A percentile compares a stretch with the other conserved stretches of the same genome.
Conservation (phyloP, 2,797 vertebrate species). For the Bryconaethiops microstoma region DNA sequence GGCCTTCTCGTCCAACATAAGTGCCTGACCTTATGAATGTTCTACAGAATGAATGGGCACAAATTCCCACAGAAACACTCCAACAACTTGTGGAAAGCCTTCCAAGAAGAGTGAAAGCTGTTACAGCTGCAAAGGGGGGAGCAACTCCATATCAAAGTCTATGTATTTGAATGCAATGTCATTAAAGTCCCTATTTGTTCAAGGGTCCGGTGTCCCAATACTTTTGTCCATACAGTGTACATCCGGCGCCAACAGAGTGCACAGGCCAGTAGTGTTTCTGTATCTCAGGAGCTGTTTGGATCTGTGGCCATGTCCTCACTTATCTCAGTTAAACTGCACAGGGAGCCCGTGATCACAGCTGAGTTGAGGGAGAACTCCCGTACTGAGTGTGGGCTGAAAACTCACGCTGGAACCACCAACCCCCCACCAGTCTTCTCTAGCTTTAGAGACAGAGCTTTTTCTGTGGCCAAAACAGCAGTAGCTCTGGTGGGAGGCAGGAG, state of each 20-base stretch:
- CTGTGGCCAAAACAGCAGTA: background rate
- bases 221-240: too few species aligned
- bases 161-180: too few species aligned
- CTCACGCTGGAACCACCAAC: conserved; percentile 4
- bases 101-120: too few species aligned
- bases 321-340: conserved; percentile 18
- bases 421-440: background rate
- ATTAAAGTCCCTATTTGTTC: too few species aligned
- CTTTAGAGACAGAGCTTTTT: conserved; percentile 8
- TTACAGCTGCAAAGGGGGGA: too few species aligned
- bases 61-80: too few species aligned
- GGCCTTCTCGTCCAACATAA: too few species aligned
- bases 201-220: too few species aligned
- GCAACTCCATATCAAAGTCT: too few species aligned
- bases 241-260: background rate
- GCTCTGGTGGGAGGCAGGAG: background rate
- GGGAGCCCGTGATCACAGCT: background rate
- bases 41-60: too few species aligned
- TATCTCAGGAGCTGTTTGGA: background rate
- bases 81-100: too few species aligned
- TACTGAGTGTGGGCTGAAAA: conserved; percentile 16
- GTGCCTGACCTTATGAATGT: too few species aligned
- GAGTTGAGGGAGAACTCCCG: background rate
- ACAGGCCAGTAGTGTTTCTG: conserved; percentile 12
- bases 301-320: conserved; percentile 22